phyloP scores from a whole-genome alignment of 2,113 vertebrate genomes.

The Phoenicopterus ruber region DNA sequence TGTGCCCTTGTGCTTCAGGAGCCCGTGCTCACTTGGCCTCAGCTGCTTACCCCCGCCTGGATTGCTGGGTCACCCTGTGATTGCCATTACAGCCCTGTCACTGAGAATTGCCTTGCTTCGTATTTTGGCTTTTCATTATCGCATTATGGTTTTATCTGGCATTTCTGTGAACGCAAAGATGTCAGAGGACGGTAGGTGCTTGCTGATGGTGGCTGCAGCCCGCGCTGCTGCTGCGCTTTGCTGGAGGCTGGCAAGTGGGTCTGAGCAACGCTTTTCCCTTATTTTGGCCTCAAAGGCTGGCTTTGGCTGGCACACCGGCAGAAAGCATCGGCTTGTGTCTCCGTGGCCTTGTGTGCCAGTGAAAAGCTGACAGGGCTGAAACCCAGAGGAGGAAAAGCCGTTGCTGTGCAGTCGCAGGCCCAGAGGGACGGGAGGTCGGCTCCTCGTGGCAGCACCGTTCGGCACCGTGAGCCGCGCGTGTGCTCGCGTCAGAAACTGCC shows the following conservation, averaged over 20 bases:
- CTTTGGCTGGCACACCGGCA: background rate
- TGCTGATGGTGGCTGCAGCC: background rate
- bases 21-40: accelerated
- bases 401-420: background rate
- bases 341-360: background rate
- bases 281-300: background rate
- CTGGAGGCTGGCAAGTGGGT: accelerated
- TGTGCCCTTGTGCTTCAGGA: background rate
- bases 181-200: background rate
- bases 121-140: background rate
- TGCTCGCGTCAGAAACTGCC: background rate
- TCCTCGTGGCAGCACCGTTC: background rate
- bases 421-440: background rate
- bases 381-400: background rate
- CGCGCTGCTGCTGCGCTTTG: background rate
- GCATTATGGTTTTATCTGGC: background rate
- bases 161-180: background rate
- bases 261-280: background rate
- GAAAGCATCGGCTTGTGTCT: accelerated
- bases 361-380: background rate
- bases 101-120: background rate
- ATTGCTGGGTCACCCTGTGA: background rate
- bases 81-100: background rate
- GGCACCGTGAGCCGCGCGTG: accelerated
- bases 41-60: background rate